phyloP scores from a whole-genome alignment of 1,140 invertebrate genomes.

The Pteromalus puparum region DNA sequence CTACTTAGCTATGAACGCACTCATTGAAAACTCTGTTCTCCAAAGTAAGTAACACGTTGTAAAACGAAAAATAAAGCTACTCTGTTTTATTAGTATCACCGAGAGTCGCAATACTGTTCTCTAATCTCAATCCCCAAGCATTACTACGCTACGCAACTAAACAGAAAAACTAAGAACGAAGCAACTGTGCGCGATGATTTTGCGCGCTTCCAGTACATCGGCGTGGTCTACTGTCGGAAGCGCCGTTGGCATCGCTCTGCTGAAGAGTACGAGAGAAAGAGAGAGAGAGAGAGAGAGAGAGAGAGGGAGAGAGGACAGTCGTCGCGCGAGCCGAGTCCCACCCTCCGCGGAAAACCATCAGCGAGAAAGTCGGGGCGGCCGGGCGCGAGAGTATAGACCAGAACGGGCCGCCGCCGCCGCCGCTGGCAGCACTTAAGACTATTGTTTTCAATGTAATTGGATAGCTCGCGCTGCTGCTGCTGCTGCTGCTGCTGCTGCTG shows the following conservation, averaged over 20 bases:
- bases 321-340: constrained; percentile 16
- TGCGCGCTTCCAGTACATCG: neutral
- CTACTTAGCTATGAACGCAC: too few relatives aligned
- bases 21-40: too few relatives aligned
- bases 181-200: constrained; percentile 19
- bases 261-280: constrained; percentile 58
- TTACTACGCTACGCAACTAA: too few relatives aligned
- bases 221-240: neutral
- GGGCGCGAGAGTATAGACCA: constrained; percentile 46
- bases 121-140: too few relatives aligned
- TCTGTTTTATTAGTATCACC: too few relatives aligned
- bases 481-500: constrained; percentile 44
- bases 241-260: too few relatives aligned
- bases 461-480: constrained; percentile 71
- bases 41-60: too few relatives aligned
- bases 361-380: constrained; percentile 13
- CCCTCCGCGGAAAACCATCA: constrained; percentile 37
- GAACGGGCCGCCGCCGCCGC: constrained; percentile 56
- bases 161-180: too few relatives aligned
- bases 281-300: constrained; percentile 51
- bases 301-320: neutral
- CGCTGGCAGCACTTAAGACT: constrained; percentile 74
- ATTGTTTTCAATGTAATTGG: constrained; percentile 78
- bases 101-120: too few relatives aligned
- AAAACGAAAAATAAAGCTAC: too few relatives aligned